phyloP scores from a whole-genome alignment of 2,113 vertebrate species.

The Psophia crepitans region DNA sequence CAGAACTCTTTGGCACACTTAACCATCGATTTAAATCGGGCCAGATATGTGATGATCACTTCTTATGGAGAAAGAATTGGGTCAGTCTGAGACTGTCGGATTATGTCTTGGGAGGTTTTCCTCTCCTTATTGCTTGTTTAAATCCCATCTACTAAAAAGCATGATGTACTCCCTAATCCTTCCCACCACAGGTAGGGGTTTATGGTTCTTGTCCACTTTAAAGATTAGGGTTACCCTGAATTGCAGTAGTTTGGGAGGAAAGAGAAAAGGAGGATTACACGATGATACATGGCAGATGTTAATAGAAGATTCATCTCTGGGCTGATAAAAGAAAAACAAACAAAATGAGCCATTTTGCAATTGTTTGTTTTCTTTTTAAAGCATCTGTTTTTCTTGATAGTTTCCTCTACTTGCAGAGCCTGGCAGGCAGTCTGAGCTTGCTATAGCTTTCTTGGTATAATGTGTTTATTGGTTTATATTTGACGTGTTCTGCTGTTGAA shows the following conservation, averaged over 20 bases:
- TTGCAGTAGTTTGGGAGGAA: constrained; percentile 50
- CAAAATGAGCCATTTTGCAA: constrained; percentile 36
- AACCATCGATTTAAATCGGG: background rate
- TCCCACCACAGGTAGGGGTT: constrained; percentile 76
- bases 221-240: constrained; percentile 77
- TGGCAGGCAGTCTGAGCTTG: background rate
- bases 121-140: constrained; percentile 73
- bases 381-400: constrained; percentile 3
- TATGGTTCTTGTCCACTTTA: constrained; percentile 79
- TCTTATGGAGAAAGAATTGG: constrained; percentile 72
- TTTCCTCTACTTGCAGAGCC: background rate
- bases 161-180: constrained; percentile 72
- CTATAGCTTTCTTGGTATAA: background rate
- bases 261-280: constrained; percentile 71
- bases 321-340: constrained; percentile 56
- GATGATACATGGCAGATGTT: constrained; percentile 68
- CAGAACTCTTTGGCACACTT: constrained; percentile 1
- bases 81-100: constrained; percentile 74
- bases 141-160: constrained; percentile 74
- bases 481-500: background rate
- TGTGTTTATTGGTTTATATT: background rate
- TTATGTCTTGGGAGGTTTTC: constrained; percentile 79
- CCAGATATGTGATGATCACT: constrained; percentile 24
- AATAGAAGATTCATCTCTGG: constrained; percentile 44
- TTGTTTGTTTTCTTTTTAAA: constrained; percentile 23